Evolutionary conservation across 2,888 invertebrate genomes (phyloP).

Genomic region (Ormyrus labotus): DNA sequence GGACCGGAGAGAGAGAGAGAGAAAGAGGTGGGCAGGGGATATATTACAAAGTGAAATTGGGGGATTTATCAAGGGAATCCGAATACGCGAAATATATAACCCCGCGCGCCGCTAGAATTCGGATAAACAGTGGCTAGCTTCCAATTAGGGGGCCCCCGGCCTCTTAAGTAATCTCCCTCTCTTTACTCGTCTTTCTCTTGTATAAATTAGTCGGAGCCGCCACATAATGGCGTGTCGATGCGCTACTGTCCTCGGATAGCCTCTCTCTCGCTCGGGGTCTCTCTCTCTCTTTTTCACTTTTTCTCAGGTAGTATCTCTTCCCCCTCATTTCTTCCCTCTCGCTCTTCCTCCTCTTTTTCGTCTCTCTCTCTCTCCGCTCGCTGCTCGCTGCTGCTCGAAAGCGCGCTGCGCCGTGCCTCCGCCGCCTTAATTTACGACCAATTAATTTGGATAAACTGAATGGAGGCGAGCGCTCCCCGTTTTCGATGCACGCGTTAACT

Average conservation of each 20-base stretch:
- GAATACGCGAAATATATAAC: not conserved
- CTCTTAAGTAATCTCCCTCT: slow-evolving; percentile 67
- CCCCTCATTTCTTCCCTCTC: slow-evolving; percentile 30
- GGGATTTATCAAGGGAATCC: no score
- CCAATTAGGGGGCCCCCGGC: slow-evolving; percentile 71
- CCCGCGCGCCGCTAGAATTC: slow-evolving; percentile 44
- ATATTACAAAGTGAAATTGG: no score
- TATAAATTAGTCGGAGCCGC: slow-evolving; percentile 75
- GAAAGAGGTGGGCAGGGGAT: not conserved
- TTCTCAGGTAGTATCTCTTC: slow-evolving; percentile 39
- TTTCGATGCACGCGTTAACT: slow-evolving; percentile 74
- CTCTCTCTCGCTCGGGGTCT: slow-evolving; percentile 48
- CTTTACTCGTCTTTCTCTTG: slow-evolving; percentile 72
- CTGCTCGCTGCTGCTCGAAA: slow-evolving; percentile 33
- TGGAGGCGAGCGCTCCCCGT: slow-evolving; percentile 64
- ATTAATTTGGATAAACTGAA: slow-evolving; percentile 76
- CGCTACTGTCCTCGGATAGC: slow-evolving; percentile 72
- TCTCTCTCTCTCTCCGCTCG: slow-evolving; percentile 41
- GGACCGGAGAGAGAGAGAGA: slow-evolving; percentile 18
- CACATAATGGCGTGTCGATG: slow-evolving; percentile 76
- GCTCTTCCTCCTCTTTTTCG: slow-evolving; percentile 53
- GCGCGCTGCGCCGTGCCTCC: slow-evolving; percentile 46
- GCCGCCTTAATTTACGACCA: slow-evolving; percentile 75
- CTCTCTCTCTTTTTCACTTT: slow-evolving; percentile 54
- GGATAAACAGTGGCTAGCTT: slow-evolving; percentile 73